Base-by-base conservation (phyloP, 2,797 vertebrate genomes). In the Chelonia mydas region DNA sequence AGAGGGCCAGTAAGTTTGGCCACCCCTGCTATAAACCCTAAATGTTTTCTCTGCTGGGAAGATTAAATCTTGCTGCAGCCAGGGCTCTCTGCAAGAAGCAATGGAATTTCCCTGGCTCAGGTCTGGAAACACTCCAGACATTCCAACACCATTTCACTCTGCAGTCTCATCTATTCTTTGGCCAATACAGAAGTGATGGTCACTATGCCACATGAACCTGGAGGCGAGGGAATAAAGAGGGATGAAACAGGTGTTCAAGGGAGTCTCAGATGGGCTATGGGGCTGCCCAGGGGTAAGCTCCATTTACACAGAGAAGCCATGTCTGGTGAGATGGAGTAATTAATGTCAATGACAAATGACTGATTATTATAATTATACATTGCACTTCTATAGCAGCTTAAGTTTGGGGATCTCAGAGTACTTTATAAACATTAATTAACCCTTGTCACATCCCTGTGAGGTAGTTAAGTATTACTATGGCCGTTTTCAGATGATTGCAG, bases 51-150 rank as follows among this genome's bases (percentile, higher is more conserved):
- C 11, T 91, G 19, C 68, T 84, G 85, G 23, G n/a, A 94, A 92
- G 81, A 65, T 21, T 81, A 83, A 85, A 37, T 92, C 85, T 89
- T 85, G n/a, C 21, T 93, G 31, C 61, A 81, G 50, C 45, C 68
- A 23, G 33, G n/a, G 54, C 27, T 83, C 78, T 54, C 65, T 83
- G 55, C 49, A 87, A 84, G 89, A 92, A 92, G 33, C 31, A 77
- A 86, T 8, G 65, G 84, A 57, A 89, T 94, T 89, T 79, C 80
- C 87, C 91, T 93, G 54, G 77, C 85, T 79, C 59, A 28, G 82
- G 21, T n/a, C 4, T 27, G n/a, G 86, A 57, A 85, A 51, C 41
- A 86, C n/a, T 6, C 31, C 76, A 76, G 25, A 85, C 87, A 87
- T 74, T 91, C 74, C 79, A 91, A 78, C 33, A 68, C 90, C 74